phyloP scores from a whole-genome alignment of 2,888 invertebrate species.

The Ptychoptera albimana region DNA sequence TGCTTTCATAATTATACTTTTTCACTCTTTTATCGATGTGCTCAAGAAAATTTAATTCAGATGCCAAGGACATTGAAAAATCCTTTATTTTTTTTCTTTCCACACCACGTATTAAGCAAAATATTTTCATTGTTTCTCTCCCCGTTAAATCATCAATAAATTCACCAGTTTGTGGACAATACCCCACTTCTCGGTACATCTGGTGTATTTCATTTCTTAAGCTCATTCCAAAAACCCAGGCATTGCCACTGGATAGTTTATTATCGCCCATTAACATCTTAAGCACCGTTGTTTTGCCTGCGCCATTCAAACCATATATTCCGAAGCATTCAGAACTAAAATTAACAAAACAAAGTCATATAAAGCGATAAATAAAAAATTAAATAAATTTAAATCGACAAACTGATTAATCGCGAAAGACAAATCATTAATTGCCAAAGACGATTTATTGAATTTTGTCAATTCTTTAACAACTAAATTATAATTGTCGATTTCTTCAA shows the following conservation, averaged over 20 bases:
- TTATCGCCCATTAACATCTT: constrained; percentile 72
- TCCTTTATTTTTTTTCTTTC: constrained; percentile 17
- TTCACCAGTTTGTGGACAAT: constrained; percentile 53
- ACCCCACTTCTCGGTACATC: constrained; percentile 37
- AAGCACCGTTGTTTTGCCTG: constrained; percentile 71
- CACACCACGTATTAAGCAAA: constrained; percentile 44
- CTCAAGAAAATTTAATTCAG: constrained; percentile 37
- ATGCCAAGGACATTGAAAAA: constrained; percentile 31
- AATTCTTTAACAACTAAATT: constrained; percentile 41
- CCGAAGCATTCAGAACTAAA: constrained; percentile 60
- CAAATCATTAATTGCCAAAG: constrained; percentile 56
- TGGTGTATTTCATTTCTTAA: constrained; percentile 36
- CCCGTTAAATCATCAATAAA: constrained; percentile 48
- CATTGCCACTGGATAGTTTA: constrained; percentile 48
- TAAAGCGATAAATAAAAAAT: background rate
- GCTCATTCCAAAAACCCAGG: constrained; percentile 38
- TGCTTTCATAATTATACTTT: constrained; percentile 48
- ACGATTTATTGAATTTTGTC: constrained; percentile 50
- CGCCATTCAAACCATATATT: constrained; percentile 60
- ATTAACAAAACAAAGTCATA: background rate
- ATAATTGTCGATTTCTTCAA: constrained; percentile 27
- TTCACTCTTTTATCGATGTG: constrained; percentile 41
- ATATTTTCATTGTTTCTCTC: constrained; percentile 44
- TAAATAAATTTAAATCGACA: background rate
- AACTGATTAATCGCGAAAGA: constrained; percentile 27